A percentile compares a stretch with the other conserved stretches of the same genome.
phyloP scores from a whole-genome alignment of 2,888 invertebrate species.

The Flexamia atlantica region DNA sequence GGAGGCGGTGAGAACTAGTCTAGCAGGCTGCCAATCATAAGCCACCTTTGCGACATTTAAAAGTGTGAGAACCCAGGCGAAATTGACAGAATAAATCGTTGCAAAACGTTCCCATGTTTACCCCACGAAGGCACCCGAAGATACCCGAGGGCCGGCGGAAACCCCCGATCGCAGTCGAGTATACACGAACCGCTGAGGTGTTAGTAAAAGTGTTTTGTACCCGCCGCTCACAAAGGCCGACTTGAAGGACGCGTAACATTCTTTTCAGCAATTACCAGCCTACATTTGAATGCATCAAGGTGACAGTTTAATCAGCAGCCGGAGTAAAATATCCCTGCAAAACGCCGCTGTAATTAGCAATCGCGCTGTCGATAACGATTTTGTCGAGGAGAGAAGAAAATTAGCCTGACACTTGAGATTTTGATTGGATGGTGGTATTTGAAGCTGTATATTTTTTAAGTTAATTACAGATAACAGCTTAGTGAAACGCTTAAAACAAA shows the following conservation, averaged over 20 bases:
- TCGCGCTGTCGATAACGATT: background rate
- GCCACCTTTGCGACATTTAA: conserved; percentile 28
- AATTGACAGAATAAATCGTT: conserved; percentile 26
- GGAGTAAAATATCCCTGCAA: conserved; percentile 5
- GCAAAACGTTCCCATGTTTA: conserved; percentile 43
- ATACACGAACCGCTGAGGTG: background rate
- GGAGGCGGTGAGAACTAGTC: conserved; percentile 14
- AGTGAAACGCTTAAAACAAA: too few species aligned
- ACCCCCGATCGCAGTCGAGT: conserved; percentile 15
- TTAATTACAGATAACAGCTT: too few species aligned
- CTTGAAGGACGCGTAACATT: conserved; percentile 45
- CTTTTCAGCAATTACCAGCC: background rate
- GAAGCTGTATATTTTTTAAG: too few species aligned
- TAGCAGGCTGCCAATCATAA: conserved; percentile 13
- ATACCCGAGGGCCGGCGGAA: conserved; percentile 19
- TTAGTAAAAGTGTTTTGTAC: conserved; percentile 21
- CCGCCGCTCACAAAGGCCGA: conserved; percentile 28
- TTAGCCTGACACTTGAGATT: too few species aligned
- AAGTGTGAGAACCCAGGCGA: conserved; percentile 23
- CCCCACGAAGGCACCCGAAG: background rate
- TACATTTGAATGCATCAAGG: conserved; percentile 29
- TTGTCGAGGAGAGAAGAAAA: too few species aligned
- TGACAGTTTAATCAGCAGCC: conserved; percentile 15
- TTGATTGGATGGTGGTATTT: too few species aligned
- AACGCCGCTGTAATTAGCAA: background rate